Evolutionary conservation across 2,113 vertebrate species (phyloP).

Genomic region (Suncus etruscus): DNA sequence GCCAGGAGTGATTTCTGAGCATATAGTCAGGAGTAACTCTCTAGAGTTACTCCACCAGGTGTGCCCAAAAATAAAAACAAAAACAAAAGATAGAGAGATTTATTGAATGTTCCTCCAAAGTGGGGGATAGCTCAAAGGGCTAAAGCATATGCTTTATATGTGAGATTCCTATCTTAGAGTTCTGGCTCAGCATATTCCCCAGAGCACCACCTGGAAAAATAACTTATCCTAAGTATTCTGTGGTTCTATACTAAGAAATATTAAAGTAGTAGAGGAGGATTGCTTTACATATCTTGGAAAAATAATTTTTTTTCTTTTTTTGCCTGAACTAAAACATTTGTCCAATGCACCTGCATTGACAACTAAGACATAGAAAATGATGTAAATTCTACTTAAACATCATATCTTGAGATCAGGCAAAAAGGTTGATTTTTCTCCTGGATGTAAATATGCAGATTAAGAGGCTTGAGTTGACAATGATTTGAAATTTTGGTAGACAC

Average conservation of each 20-base stretch:
- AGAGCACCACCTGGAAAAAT: too few relatives aligned
- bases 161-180: too few relatives aligned
- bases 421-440: background rate
- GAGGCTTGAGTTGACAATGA: background rate
- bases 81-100: too few relatives aligned
- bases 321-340: conserved; percentile 9
- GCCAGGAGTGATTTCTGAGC: too few relatives aligned
- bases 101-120: background rate
- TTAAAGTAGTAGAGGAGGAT: background rate
- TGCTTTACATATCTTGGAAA: background rate
- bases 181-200: too few relatives aligned
- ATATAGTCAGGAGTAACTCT: too few relatives aligned
- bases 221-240: background rate
- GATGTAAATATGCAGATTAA: background rate
- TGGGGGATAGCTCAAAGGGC: too few relatives aligned
- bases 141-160: too few relatives aligned
- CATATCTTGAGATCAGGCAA: background rate
- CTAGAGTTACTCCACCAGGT: too few relatives aligned
- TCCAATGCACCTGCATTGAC: background rate
- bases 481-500: background rate
- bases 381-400: background rate
- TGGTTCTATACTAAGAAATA: background rate
- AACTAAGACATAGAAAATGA: background rate
- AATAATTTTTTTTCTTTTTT: background rate
- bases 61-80: too few relatives aligned